Evolutionary conservation across 2,888 invertebrate species (phyloP).

Genomic region (Callyntrura guangdongensis): DNA sequence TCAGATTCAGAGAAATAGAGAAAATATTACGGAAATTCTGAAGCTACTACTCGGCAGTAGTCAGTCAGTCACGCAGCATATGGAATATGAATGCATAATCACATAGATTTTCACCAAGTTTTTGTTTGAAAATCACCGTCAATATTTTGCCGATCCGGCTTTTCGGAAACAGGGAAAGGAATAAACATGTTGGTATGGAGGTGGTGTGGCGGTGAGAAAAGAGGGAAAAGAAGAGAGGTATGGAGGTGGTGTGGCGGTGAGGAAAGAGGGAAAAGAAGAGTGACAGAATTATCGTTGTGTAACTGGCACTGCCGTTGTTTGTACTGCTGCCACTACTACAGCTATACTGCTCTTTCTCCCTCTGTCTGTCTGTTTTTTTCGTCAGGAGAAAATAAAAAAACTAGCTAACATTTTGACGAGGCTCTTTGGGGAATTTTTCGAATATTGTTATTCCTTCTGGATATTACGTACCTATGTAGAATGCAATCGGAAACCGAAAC

Average conservation of each 20-base stretch:
- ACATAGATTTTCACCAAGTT: slow-evolving; percentile 79
- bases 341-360: too few species aligned
- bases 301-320: slow-evolving; percentile 64
- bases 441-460: slow-evolving; percentile 38
- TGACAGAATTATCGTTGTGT: slow-evolving; percentile 71
- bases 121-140: slow-evolving; percentile 77
- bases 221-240: slow-evolving; percentile 32
- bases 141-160: slow-evolving; percentile 58
- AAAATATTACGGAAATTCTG: slow-evolving; percentile 64
- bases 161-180: slow-evolving; percentile 13
- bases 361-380: slow-evolving; percentile 14
- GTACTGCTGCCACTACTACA: slow-evolving; percentile 14
- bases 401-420: slow-evolving; percentile 19
- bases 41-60: too few species aligned
- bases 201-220: background rate
- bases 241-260: background rate
- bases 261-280: slow-evolving; percentile 54
- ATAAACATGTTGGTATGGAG: too few species aligned
- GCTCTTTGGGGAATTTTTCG: slow-evolving; percentile 23
- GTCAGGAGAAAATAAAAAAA: slow-evolving; percentile 19
- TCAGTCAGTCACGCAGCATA: slow-evolving; percentile 81
- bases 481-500: slow-evolving; percentile 20
- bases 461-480: background rate
- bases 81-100: slow-evolving; percentile 83
- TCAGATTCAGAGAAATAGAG: slow-evolving; percentile 13